Percentiles rank a stretch among this genome's conserved stretches.
Evolutionary conservation across 1,140 invertebrate species (phyloP).

Genomic region (Reticulitermes speratus): DNA sequence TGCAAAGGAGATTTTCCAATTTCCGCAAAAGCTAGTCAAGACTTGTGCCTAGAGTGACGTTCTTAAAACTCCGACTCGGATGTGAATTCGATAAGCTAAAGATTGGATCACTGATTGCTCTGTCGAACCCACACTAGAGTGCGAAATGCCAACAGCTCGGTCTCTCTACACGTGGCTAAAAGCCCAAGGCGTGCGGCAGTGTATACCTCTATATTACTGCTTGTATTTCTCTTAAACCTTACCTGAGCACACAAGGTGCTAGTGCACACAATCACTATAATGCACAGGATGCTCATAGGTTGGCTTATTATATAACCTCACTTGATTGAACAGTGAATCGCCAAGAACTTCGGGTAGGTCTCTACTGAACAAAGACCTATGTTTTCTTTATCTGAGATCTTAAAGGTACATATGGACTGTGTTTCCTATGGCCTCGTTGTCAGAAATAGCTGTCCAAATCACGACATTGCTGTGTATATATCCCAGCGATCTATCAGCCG

Average conservation of each 20-base stretch:
- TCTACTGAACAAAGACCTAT: too few species aligned
- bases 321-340: too few species aligned
- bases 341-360: too few species aligned
- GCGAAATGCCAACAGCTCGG: not conserved
- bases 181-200: not conserved
- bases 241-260: not conserved
- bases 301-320: too few species aligned
- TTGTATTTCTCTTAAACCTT: not conserved
- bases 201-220: not conserved
- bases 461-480: too few species aligned
- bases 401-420: too few species aligned
- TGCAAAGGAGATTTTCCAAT: constrained; percentile 9
- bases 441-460: too few species aligned
- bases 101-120: constrained; percentile 17
- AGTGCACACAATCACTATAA: not conserved
- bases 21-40: constrained; percentile 14
- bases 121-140: not conserved
- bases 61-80: not conserved
- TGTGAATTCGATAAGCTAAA: constrained; percentile 12
- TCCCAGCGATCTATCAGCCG: too few species aligned
- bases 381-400: too few species aligned
- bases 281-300: not conserved
- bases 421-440: too few species aligned
- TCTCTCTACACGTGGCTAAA: not conserved
- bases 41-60: constrained; percentile 4